Evolutionary conservation across 2,888 invertebrate genomes (phyloP).

Genomic region (Ephialtes manifestator): DNA sequence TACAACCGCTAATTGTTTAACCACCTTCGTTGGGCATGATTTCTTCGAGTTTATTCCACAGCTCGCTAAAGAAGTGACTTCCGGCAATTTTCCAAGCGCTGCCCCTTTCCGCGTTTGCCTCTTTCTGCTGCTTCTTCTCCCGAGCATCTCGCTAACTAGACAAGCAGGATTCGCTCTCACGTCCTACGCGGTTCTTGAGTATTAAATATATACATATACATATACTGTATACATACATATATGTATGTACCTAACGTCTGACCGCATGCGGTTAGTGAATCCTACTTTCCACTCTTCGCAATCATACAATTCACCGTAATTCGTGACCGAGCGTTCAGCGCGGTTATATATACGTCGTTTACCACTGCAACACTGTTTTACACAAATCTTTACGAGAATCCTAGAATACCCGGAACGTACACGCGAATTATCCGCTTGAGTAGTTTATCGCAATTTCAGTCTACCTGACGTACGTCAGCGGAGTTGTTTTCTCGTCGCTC

Average conservation of each 20-base stretch:
- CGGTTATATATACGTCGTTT: background rate
- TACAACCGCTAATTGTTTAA: conserved; percentile 40
- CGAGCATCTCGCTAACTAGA: conserved; percentile 28
- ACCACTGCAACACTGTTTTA: conserved; percentile 17
- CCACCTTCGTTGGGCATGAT: conserved; percentile 24
- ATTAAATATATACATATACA: background rate
- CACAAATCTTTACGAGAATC: conserved; percentile 6
- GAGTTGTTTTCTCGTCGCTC: background rate
- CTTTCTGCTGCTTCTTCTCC: conserved; percentile 16
- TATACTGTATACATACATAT: background rate
- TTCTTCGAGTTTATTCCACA: conserved; percentile 46
- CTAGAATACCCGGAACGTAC: conserved; percentile 2
- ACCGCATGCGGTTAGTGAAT: conserved; percentile 32
- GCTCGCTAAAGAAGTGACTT: conserved; percentile 43
- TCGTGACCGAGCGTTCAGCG: conserved; percentile 27
- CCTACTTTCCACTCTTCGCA: conserved; percentile 42
- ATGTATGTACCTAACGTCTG: background rate
- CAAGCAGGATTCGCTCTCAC: conserved; percentile 35
- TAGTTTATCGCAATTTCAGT: conserved; percentile 15
- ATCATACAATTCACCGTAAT: conserved; percentile 46
- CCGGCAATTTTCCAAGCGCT: conserved; percentile 54
- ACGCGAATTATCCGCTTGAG: background rate
- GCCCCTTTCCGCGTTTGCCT: conserved; percentile 31
- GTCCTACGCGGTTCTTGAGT: conserved; percentile 13
- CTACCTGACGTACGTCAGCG: background rate